Evolutionary conservation across 2,888 invertebrate species (phyloP).

Genomic region (Phalera bucephala): DNA sequence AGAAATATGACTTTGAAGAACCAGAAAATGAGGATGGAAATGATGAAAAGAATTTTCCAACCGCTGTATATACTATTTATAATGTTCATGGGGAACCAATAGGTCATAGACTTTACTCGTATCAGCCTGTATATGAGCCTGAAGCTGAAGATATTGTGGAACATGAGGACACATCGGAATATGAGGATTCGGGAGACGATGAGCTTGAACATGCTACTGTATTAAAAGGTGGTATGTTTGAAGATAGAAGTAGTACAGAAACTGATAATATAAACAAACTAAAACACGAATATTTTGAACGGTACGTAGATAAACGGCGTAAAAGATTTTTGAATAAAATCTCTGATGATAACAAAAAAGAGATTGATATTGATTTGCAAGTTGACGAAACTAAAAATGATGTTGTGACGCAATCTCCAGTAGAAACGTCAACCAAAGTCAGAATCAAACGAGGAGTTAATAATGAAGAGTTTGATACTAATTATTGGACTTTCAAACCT

Average conservation of each 20-base stretch:
- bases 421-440: constrained; percentile 31
- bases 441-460: constrained; percentile 56
- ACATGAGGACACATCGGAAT: constrained; percentile 59
- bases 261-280: constrained; percentile 62
- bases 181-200: constrained; percentile 55
- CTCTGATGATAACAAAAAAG: constrained; percentile 38
- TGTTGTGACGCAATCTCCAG: constrained; percentile 22
- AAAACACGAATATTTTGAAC: constrained; percentile 74
- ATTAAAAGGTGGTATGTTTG: constrained; percentile 71
- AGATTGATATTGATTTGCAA: constrained; percentile 46
- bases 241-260: constrained; percentile 41
- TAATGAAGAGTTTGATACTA: constrained; percentile 51
- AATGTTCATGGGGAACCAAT: constrained; percentile 78
- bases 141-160: constrained; percentile 62
- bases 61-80: constrained; percentile 72
- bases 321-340: constrained; percentile 65
- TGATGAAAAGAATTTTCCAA: constrained; percentile 62
- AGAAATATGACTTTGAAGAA: constrained; percentile 68
- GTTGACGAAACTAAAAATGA: constrained; percentile 40
- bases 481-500: constrained; percentile 47
- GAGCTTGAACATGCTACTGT: constrained; percentile 62
- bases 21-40: constrained; percentile 43
- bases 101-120: constrained; percentile 71
- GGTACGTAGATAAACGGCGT: constrained; percentile 67
- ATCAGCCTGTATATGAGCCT: constrained; percentile 76